phyloP scores from a whole-genome alignment of 37 sponge, comb jelly and placozoan species.

The Chondrilla cf. caribensis region DNA sequence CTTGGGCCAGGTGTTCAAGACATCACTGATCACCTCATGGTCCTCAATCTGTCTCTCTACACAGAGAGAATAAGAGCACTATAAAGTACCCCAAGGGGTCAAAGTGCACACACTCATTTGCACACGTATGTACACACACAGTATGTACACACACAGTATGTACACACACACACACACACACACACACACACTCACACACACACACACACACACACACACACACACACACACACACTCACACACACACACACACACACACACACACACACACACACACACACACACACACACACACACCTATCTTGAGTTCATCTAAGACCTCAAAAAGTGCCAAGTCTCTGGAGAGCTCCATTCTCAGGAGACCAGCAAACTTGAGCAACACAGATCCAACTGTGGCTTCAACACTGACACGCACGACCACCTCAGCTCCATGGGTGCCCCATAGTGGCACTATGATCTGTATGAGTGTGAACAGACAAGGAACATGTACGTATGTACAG shows the following conservation, averaged over 20 bases:
- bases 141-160: no score
- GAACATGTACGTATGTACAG: no score
- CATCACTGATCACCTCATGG: constrained; percentile 37
- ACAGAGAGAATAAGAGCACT: neutral
- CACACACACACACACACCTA: constrained; percentile 25
- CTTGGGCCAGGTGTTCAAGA: constrained; percentile 47
- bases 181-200: constrained; percentile 11
- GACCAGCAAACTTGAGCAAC: constrained; percentile 38
- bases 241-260: neutral
- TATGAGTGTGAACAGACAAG: neutral
- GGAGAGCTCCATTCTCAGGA: constrained; percentile 18
- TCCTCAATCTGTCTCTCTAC: constrained; percentile 68
- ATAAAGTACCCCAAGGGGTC: neutral
- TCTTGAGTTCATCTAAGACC: constrained; percentile 33
- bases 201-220: neutral
- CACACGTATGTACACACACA: neutral
- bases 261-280: neutral
- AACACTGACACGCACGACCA: constrained; percentile 38
- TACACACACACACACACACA: constrained; percentile 18
- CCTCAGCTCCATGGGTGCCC: constrained; percentile 2
- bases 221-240: constrained; percentile 13
- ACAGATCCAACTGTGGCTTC: constrained; percentile 47
- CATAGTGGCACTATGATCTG: constrained; percentile 30
- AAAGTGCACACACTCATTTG: neutral
- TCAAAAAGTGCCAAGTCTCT: constrained; percentile 51